Evolutionary conservation across 2,113 vertebrate species (phyloP), one percentile per base, ranked within the genome.

Genomic region (Tachysurus vachellii): DNA sequence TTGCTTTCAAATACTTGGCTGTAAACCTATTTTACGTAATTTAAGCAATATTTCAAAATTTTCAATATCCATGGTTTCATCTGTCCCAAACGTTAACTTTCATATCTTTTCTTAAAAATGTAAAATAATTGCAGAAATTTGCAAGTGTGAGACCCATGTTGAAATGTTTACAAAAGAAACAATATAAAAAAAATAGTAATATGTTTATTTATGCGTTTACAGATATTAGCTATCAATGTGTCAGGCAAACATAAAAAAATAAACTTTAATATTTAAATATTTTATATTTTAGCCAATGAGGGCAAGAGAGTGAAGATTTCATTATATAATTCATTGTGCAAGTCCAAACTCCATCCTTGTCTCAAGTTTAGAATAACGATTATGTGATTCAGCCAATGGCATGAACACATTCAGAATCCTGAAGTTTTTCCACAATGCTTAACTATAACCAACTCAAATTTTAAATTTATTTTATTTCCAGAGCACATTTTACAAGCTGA

Each of bases 321-420:
- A 1, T 80, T 59, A 77, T 31, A 11, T n/a, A 79, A 79, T 0
- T 79, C n/a, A 47, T 47, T 75, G 42, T 75, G 71, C 42, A 64
- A 82, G 71, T 75, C 19, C 31, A 47, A 36, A 17, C 42, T 87
- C 80, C 70, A 73, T 80, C n/a, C 83, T 76, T 70, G 88, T 36
- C 79, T 87, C 54, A 42, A 88, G 70, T 64, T 85, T 62, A 14
- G 80, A 93, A 94, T 91, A 95, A 94, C 93, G 88, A 94, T 94
- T 94, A 92, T 93, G 93, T 92, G 89, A 93, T 94, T 94, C 90
- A 94, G 82, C 92, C 93, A 93, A 93, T 95, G 92, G 93, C 91
- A 91, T 93, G 91, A 93, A 88, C 92, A 92, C 89, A 80, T 80
- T 31, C 81, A 88, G 91, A 90, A 90, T 90, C 93, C 90, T 92